Percentiles rank a stretch among this genome's conserved stretches.
Evolutionary conservation across 2,113 vertebrate species (phyloP).

Genomic region (Podarcis raffonei): DNA sequence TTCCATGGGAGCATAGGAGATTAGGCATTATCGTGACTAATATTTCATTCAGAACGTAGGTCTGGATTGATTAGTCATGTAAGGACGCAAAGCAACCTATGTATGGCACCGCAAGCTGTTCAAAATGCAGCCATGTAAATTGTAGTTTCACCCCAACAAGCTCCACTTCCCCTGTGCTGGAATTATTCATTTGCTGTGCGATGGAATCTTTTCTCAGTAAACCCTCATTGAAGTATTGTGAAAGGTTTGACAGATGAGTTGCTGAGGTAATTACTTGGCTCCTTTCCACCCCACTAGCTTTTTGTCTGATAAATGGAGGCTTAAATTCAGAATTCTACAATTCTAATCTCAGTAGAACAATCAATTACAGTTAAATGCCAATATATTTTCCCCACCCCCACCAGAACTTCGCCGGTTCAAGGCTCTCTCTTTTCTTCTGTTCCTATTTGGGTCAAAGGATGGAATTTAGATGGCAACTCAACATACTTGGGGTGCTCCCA

Average conservation of each 20-base stretch:
- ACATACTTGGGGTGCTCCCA: too few relatives aligned
- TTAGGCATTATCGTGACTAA: constrained; percentile 40
- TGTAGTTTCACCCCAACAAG: constrained; percentile 27
- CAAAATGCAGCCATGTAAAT: constrained; percentile 39
- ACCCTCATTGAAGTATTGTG: constrained; percentile 54
- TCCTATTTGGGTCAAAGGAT: constrained; percentile 50
- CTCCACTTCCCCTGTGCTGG: constrained; percentile 41
- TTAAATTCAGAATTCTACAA: constrained; percentile 69
- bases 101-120: constrained; percentile 34
- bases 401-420: constrained; percentile 25
- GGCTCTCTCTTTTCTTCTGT: constrained; percentile 38
- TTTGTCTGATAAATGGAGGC: constrained; percentile 67
- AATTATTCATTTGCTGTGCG: constrained; percentile 40
- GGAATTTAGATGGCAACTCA: constrained; percentile 22
- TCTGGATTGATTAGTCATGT: constrained; percentile 43
- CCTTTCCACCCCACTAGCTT: constrained; percentile 62
- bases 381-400: constrained; percentile 48
- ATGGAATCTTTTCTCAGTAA: constrained; percentile 42
- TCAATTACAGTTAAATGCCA: constrained; percentile 66
- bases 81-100: constrained; percentile 37
- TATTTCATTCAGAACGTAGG: constrained; percentile 37
- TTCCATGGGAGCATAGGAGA: neutral
- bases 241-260: constrained; percentile 71
- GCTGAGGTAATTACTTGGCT: constrained; percentile 69
- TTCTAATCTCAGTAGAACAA: constrained; percentile 66